phyloP scores from a whole-genome alignment of 2,797 vertebrate species.

The Sebastes itinus region DNA sequence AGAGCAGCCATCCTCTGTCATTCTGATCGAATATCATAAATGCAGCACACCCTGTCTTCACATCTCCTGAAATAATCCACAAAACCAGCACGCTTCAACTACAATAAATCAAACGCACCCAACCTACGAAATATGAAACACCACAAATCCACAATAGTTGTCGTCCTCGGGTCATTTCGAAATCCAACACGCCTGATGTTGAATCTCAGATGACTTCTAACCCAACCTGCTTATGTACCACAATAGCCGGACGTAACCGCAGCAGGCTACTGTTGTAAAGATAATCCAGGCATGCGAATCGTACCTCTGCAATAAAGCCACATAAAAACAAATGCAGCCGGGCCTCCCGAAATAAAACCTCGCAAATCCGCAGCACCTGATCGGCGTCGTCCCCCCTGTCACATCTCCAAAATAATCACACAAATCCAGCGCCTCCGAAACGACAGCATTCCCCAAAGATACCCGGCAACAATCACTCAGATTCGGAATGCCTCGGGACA shows the following conservation, averaged over 20 bases:
- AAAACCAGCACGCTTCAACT: conserved; percentile 13
- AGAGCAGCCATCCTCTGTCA: not conserved
- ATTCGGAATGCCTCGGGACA: conserved; percentile 24
- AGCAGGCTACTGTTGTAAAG: not conserved
- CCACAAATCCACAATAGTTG: conserved; percentile 32
- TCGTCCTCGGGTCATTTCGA: not conserved
- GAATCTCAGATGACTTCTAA: not conserved
- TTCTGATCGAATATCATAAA: conserved; percentile 5
- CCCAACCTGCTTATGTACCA: not conserved
- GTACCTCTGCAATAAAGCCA: not conserved
- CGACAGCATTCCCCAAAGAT: conserved; percentile 27
- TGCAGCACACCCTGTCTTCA: conserved; percentile 4
- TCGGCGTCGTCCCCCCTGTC: not conserved
- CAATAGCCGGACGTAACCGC: not conserved
- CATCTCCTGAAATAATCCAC: conserved; percentile 19
- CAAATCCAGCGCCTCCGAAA: conserved; percentile 16
- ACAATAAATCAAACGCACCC: conserved; percentile 19
- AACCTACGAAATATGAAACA: conserved; percentile 12
- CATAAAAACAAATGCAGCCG: conserved; percentile 27
- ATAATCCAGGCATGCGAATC: conserved; percentile 24
- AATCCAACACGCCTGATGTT: conserved; percentile 13
- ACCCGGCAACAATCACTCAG: conserved; percentile 23
- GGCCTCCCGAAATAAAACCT: conserved; percentile 22
- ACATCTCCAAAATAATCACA: conserved; percentile 21
- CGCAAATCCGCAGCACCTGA: conserved; percentile 43